Evolutionary conservation across 2,888 invertebrate species (phyloP).

Genomic region (Gastracanthus pulcherrimus): DNA sequence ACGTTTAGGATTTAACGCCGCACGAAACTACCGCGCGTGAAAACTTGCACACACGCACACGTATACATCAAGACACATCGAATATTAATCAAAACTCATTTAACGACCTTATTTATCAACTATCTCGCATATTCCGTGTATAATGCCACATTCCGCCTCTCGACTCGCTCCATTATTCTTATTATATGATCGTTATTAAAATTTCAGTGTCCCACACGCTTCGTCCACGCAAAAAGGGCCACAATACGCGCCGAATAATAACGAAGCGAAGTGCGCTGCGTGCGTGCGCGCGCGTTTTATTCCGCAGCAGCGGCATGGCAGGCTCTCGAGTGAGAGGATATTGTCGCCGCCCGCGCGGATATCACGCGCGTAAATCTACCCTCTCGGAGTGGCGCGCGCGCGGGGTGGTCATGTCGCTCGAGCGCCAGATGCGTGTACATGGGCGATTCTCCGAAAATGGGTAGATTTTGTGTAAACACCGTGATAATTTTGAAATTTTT

Average conservation of each 20-base stretch:
- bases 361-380: constrained; percentile 14
- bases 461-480: no score
- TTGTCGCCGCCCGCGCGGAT: background rate
- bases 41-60: background rate
- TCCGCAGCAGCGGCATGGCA: background rate
- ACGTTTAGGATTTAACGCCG: no score
- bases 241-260: background rate
- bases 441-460: no score
- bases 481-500: no score
- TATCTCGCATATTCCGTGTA: background rate
- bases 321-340: background rate
- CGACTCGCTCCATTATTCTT: no score
- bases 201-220: background rate
- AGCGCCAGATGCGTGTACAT: no score
- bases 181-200: background rate
- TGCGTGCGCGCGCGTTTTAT: background rate
- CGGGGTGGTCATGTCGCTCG: background rate
- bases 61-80: background rate
- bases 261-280: background rate
- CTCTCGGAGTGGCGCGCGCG: background rate
- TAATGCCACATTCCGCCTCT: no score
- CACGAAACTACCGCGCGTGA: no score
- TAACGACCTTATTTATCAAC: background rate
- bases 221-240: no score
- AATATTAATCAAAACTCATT: background rate